Base-by-base conservation (phyloP, 2,797 vertebrate species). In the Psittacula derbiana region DNA sequence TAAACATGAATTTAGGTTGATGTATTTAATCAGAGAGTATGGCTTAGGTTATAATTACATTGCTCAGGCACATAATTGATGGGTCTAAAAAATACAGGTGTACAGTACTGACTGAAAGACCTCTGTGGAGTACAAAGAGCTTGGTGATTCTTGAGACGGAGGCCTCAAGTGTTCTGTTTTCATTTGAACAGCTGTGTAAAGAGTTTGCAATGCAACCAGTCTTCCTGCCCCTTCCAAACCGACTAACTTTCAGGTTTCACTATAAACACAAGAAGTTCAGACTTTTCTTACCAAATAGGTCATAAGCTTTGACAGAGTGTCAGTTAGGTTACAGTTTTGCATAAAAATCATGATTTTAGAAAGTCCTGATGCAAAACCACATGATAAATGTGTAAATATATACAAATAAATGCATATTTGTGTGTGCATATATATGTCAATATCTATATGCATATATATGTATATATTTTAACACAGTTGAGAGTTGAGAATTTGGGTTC, bases 51-150 rank as follows among this genome's bases (percentile, higher is more conserved):
- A 74, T 96, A 97, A 97, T 97, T 96, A 96, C 66, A 88, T 86
- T 95, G 86, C 97, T 95, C 76, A 79, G 87, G 87, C 96, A 95
- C 96, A 96, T 97, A 97, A 98, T 95, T 97, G 96, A 86, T 81
- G 64, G 88, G 87, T 96, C 96, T 92, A 72, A 96, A 96, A 88
- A 88, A 89, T 95, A 80, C 95, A 97, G 97, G 97, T 97, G 96
- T 94, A 95, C 64, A 24, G 80, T 71, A 85, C 93, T 88, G 76
- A 86, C 93, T 81, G 86, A 95, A 97, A 95, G 92, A 84, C 96
- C 93, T 96, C 94, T 88, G 87, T 92, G 80, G 92, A 93, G 91
- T 93, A 94, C 90, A 96, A 93, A 92, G 86, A 95, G 43, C 0
- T 0, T 38, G 94, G 92, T 92, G 95, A 96, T 97, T 97, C 95